Evolutionary conservation across 1,140 invertebrate genomes (phyloP), one percentile per base, ranked within the genome.

Genomic region (Lordiphosa mommai): DNA sequence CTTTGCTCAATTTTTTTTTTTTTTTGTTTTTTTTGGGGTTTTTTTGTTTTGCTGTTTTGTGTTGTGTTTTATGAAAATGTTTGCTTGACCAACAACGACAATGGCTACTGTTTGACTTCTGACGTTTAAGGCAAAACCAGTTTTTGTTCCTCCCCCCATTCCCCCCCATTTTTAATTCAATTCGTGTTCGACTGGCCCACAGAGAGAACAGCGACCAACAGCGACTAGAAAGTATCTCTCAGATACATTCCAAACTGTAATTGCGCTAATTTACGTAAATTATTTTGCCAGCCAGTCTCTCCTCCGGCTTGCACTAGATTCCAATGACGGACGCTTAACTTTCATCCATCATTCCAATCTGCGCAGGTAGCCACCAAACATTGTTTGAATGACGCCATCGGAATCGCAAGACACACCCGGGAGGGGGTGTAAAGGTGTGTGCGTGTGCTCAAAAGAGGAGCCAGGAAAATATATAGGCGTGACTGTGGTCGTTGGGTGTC

Each of bases 191-290:
- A 13, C 33, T 51, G 23, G 34, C 48, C 36, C 48, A 51, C 48
- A 30, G 33, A 29, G 17, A 40, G 10, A 16, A 23, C 23, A 12
- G 27, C 37, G 13, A 12, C 20, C 10, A 32, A 32, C 37, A 9
- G 4, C n/a, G 48, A 40, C 61, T 70, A 63, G 68, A 67, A 71
- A 71, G 58, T 67, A 67, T 71, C 64, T 71, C 34, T 43, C 49
- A 38, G 63, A 48, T 67, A 61, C 49, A 23, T 30, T 40, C 40
- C 55, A 66, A 58, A 38, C 64, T 63, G 59, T 71, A 68, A 71
- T 71, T 71, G 65, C 64, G 64, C 68, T 71, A 71, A 71, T 71
- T 71, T 71, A 71, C 67, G 63, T 67, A 67, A 71, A 71, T 71
- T 68, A 53, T 71, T 71, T 56, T 40, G 34, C 59, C 29, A 48